Evolutionary conservation across 1,140 invertebrate genomes (phyloP).

Genomic region (Megalonaias nervosa): DNA sequence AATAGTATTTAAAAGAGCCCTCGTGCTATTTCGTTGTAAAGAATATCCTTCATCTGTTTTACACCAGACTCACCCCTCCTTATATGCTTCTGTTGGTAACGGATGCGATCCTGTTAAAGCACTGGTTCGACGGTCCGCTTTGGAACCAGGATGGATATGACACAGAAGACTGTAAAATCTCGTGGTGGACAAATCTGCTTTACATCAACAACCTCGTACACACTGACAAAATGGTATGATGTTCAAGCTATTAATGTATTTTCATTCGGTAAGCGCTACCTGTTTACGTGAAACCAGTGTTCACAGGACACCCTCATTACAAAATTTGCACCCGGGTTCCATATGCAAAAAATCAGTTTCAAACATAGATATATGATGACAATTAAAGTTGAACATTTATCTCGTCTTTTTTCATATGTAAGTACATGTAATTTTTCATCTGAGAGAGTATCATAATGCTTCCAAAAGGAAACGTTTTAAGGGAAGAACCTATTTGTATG

Average conservation of each 20-base stretch:
- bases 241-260: not conserved
- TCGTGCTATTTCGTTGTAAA: too few species aligned
- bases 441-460: too few species aligned
- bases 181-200: conserved; percentile 88
- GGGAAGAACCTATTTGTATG: too few species aligned
- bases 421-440: too few species aligned
- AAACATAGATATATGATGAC: too few species aligned
- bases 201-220: conserved; percentile 88
- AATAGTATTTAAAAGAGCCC: too few species aligned
- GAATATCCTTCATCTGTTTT: too few species aligned
- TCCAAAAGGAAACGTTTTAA: too few species aligned
- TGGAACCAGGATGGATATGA: conserved; percentile 45
- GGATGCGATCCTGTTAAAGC: conserved; percentile 55
- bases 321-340: too few species aligned
- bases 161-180: conserved; percentile 73
- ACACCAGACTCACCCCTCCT: conserved; percentile 55
- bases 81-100: conserved; percentile 59
- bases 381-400: too few species aligned
- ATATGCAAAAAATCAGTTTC: too few species aligned
- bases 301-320: not conserved
- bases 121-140: conserved; percentile 60
- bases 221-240: conserved; percentile 70
- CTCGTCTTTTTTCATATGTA: too few species aligned
- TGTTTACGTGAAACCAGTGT: not conserved
- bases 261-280: not conserved